These are phyloP conservation scores for Eubucco bourcierii DNA, from an alignment of 2,113 vertebrate genomes.

Conservation along the genomic window DNA sequence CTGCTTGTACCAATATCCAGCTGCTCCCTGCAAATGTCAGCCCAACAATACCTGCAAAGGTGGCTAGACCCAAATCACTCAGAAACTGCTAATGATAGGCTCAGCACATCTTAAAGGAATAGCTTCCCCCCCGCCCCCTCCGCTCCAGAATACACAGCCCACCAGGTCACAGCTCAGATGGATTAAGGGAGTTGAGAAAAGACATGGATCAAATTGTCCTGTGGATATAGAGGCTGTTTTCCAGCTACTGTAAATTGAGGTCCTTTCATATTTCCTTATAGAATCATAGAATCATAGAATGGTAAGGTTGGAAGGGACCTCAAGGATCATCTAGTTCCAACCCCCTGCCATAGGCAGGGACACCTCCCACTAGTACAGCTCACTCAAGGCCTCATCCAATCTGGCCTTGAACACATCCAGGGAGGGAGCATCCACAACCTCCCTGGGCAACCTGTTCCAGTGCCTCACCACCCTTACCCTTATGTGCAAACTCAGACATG, in stretches of 20 bases:
- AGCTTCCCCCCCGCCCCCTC: neutral
- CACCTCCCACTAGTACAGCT: too few relatives aligned
- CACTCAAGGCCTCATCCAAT: too few relatives aligned
- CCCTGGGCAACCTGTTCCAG: too few relatives aligned
- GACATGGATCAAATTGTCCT: neutral
- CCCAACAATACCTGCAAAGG: neutral
- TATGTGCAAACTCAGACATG: neutral
- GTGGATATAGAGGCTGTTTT: neutral
- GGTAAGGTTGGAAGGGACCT: too few relatives aligned
- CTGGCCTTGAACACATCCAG: too few relatives aligned
- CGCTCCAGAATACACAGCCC: neutral
- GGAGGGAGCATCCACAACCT: too few relatives aligned
- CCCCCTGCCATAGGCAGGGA: too few relatives aligned
- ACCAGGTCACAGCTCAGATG: neutral
- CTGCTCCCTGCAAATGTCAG: neutral
- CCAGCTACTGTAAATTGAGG: neutral
- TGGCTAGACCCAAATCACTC: neutral
- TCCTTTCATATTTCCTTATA: neutral
- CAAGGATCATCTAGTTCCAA: too few relatives aligned
- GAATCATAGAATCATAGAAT: too few relatives aligned
- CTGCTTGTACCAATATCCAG: neutral
- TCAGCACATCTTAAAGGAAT: neutral
- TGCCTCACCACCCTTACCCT: too few relatives aligned
- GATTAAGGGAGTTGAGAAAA: neutral
- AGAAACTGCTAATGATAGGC: neutral